Evolutionary conservation across 2,888 invertebrate species (phyloP).

Genomic region (Aspidiotus destructor): DNA sequence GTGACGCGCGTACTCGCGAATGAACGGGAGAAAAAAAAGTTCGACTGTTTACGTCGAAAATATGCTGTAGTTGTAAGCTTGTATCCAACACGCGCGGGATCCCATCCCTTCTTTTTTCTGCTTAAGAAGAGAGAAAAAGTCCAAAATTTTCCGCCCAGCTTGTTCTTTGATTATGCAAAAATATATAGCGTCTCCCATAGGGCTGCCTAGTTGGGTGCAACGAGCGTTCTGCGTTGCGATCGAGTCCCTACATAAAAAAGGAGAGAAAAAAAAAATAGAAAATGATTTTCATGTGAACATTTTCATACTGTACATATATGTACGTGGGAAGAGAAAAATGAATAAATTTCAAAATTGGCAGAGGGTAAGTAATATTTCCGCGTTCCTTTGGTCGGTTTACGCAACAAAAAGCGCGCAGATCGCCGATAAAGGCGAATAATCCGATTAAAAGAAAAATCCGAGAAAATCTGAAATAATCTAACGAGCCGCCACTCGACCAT

Average conservation of each 20-base stretch:
- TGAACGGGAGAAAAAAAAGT: not conserved
- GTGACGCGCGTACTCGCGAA: no score
- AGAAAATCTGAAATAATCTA: conserved; percentile 8
- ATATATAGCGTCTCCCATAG: conserved; percentile 13
- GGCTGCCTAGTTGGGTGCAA: not conserved
- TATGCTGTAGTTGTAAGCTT: not conserved
- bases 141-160: conserved; percentile 2
- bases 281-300: no score
- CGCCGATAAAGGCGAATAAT: conserved; percentile 19
- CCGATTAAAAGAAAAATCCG: conserved; percentile 14
- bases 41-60: not conserved
- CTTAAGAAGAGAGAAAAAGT: conserved; percentile 10
- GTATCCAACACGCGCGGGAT: not conserved
- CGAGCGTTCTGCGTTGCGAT: no score
- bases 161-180: conserved; percentile 26
- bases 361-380: no score
- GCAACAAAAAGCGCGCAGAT: not conserved
- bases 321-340: no score
- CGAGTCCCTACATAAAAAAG: no score
- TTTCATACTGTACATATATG: no score
- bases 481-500: not conserved
- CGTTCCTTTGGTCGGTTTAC: no score
- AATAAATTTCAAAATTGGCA: no score
- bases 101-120: conserved; percentile 13
- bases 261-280: no score